Evolutionary conservation across 2,797 vertebrate genomes (phyloP).

Genomic region (Hoplostethus atlanticus): DNA sequence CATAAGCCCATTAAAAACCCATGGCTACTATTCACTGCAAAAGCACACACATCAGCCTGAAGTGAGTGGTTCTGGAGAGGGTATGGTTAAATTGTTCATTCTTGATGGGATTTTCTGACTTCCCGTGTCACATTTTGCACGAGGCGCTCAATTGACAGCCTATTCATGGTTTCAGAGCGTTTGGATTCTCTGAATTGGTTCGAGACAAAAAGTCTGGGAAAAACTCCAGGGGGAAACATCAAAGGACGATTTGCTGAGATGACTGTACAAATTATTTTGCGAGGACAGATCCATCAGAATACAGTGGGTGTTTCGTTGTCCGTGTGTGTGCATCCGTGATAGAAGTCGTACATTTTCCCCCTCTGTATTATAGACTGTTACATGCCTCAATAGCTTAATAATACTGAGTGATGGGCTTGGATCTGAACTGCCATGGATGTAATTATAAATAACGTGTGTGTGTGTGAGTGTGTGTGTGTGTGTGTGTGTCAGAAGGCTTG

Average conservation of each 20-base stretch:
- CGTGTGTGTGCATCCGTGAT: conserved; percentile 38
- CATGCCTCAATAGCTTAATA: conserved; percentile 62
- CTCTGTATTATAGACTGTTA: conserved; percentile 52
- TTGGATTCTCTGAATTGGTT: not conserved
- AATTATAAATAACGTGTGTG: conserved; percentile 77
- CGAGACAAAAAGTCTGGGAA: not conserved
- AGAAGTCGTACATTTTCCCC: conserved; percentile 34
- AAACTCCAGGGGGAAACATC: not conserved
- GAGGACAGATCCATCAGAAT: conserved; percentile 17
- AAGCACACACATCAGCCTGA: conserved; percentile 14
- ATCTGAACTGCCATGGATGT: conserved; percentile 71
- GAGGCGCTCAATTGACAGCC: not conserved
- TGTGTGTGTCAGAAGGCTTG: conserved; percentile 54
- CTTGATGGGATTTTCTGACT: conserved; percentile 21
- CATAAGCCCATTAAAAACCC: conserved; percentile 39
- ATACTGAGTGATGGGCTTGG: conserved; percentile 71
- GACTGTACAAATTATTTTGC: conserved; percentile 3
- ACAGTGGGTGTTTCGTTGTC: not conserved
- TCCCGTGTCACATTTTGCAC: not conserved
- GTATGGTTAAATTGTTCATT: not conserved
- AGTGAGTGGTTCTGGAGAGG: conserved; percentile 37
- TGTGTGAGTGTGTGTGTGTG: conserved; percentile 25
- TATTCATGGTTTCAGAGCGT: conserved; percentile 21
- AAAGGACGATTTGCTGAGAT: not conserved
- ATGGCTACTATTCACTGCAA: conserved; percentile 24